phyloP scores from a whole-genome alignment of 2,888 invertebrate species.

The Callosobruchus maculatus region DNA sequence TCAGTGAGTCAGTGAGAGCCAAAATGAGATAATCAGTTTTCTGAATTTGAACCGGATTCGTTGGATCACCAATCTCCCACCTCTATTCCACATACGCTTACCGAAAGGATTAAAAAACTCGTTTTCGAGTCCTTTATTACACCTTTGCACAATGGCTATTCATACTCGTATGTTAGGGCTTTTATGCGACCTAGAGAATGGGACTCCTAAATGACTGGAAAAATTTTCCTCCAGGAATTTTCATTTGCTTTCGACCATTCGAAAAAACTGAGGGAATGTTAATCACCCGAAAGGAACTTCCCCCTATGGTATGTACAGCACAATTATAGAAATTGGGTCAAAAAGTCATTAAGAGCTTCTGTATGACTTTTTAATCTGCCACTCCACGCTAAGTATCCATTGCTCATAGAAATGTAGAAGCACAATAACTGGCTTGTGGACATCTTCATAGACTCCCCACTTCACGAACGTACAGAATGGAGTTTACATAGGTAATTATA shows the following conservation, averaged over 20 bases:
- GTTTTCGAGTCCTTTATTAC: conserved; percentile 38
- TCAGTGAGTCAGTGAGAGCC: too few relatives aligned
- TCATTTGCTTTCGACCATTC: neutral
- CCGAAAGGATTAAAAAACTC: conserved; percentile 40
- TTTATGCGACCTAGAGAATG: conserved; percentile 13
- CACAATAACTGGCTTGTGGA: neutral
- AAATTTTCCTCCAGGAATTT: neutral
- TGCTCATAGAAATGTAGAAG: neutral
- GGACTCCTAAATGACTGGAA: neutral
- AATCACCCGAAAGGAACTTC: neutral
- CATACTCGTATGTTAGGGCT: conserved; percentile 23
- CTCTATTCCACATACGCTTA: conserved; percentile 19
- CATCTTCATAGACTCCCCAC: too few relatives aligned
- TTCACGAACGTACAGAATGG: too few relatives aligned
- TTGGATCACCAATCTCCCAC: neutral
- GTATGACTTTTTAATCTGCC: neutral
- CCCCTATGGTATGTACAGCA: neutral
- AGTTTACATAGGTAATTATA: too few relatives aligned
- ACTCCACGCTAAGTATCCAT: neutral
- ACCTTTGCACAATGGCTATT: conserved; percentile 33
- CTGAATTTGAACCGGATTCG: too few relatives aligned
- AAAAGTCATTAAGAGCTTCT: neutral
- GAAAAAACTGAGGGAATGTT: neutral
- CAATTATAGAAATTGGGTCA: neutral
- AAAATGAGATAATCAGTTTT: too few relatives aligned